Conservation (phyloP, 2,113 vertebrate species). For the Bubo bubo region DNA sequence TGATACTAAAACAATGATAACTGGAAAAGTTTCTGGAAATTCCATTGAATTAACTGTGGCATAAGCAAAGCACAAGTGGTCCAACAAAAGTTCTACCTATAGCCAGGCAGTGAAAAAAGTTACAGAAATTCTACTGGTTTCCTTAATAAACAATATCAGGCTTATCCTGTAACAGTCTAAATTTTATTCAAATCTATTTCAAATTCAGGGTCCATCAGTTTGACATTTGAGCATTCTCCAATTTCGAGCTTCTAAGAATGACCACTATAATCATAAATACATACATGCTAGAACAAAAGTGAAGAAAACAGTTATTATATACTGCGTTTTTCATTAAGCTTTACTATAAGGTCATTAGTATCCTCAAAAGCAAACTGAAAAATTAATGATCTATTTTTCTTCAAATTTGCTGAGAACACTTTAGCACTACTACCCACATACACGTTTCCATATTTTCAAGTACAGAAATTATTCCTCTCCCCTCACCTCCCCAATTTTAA, state of each 20-base stretch:
- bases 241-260: background rate
- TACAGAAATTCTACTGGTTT: background rate
- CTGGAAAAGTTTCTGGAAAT: background rate
- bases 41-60: background rate
- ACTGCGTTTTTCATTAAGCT: background rate
- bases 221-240: background rate
- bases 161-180: background rate
- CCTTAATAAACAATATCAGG: background rate
- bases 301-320: background rate
- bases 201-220: background rate
- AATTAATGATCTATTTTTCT: background rate
- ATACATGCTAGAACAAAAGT: background rate
- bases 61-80: background rate
- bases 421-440: background rate
- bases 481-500: background rate
- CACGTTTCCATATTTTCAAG: background rate
- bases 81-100: background rate
- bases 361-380: background rate
- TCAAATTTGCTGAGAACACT: background rate
- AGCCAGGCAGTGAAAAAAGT: background rate
- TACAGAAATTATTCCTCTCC: background rate
- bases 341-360: background rate
- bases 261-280: background rate
- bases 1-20: background rate
- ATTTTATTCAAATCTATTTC: background rate